Evolutionary conservation across 2,797 vertebrate species (phyloP).

Genomic region (Trematomus bernacchii): DNA sequence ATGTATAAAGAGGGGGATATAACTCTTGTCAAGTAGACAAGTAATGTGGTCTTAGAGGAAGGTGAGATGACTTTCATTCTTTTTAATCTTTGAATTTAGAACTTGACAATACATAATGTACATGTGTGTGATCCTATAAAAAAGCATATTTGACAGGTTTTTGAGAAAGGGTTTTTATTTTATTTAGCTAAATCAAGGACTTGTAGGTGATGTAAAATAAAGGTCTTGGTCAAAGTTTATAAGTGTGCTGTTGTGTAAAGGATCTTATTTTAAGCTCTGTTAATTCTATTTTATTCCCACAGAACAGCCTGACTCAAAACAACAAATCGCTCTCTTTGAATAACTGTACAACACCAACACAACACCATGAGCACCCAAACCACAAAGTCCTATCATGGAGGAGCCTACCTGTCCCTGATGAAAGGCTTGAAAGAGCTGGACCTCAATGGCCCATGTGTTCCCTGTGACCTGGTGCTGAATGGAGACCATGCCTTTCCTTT

Average conservation of each 20-base stretch:
- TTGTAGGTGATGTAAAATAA: too few relatives aligned
- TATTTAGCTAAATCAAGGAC: background rate
- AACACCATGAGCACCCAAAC: background rate
- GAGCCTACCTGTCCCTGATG: slow-evolving; percentile 78
- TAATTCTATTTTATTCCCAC: background rate
- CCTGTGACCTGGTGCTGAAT: slow-evolving; percentile 84
- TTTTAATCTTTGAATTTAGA: background rate
- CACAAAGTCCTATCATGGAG: slow-evolving; percentile 10
- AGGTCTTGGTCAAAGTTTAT: background rate
- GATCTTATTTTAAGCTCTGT: background rate
- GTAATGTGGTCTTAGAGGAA: background rate
- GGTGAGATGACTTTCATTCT: background rate
- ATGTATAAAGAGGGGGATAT: too few relatives aligned
- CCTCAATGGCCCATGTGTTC: slow-evolving; percentile 47
- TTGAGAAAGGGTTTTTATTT: too few relatives aligned
- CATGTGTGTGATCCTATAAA: background rate
- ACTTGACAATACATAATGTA: background rate
- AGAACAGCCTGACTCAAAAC: too few relatives aligned
- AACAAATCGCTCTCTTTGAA: background rate
- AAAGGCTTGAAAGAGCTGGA: slow-evolving; percentile 80
- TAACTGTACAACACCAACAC: background rate
- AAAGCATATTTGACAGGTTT: background rate
- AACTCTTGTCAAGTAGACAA: too few relatives aligned
- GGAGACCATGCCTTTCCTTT: slow-evolving; percentile 87
- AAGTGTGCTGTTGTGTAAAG: background rate